These are phyloP conservation scores for Camponotus fellah DNA, from an alignment of 2,888 invertebrate species.

Conservation along the genomic window DNA sequence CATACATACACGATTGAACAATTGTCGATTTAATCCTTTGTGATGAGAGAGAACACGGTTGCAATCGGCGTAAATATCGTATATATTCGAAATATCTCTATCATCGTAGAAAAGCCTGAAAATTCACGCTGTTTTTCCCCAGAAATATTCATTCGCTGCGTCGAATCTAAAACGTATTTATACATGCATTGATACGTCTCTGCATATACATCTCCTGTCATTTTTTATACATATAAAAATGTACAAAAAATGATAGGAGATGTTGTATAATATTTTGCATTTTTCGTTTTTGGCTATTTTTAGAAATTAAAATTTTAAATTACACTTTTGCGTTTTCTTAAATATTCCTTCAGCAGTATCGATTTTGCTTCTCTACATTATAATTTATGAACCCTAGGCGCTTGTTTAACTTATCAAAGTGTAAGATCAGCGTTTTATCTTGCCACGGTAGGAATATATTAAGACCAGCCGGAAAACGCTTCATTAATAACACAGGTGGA, in stretches of 20 bases:
- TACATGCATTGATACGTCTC: not conserved
- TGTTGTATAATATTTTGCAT: not conserved
- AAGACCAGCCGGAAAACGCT: slow-evolving; percentile 16
- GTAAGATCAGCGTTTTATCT: not conserved
- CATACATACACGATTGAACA: slow-evolving; percentile 19
- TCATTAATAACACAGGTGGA: slow-evolving; percentile 51
- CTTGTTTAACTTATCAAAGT: not conserved
- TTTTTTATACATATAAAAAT: not conserved
- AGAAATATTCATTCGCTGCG: not conserved
- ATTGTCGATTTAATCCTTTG: slow-evolving; percentile 42
- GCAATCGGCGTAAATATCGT: slow-evolving; percentile 24
- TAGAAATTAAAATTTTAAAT: not conserved
- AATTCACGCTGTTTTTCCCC: slow-evolving; percentile 24
- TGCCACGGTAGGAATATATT: not conserved
- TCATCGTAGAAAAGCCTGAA: slow-evolving; percentile 28
- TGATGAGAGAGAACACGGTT: slow-evolving; percentile 17
- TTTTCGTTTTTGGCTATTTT: not conserved
- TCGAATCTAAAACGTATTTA: slow-evolving; percentile 23
- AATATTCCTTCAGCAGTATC: not conserved
- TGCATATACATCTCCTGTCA: not conserved
- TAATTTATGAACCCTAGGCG: not conserved
- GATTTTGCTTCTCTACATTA: not conserved
- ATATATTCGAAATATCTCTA: slow-evolving; percentile 23
- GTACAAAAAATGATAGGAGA: not conserved
- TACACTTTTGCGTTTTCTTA: not conserved